Evolutionary conservation across 37 sponge, comb jelly and placozoan species (phyloP).

Genomic region (Cladorhizidae sp.): DNA sequence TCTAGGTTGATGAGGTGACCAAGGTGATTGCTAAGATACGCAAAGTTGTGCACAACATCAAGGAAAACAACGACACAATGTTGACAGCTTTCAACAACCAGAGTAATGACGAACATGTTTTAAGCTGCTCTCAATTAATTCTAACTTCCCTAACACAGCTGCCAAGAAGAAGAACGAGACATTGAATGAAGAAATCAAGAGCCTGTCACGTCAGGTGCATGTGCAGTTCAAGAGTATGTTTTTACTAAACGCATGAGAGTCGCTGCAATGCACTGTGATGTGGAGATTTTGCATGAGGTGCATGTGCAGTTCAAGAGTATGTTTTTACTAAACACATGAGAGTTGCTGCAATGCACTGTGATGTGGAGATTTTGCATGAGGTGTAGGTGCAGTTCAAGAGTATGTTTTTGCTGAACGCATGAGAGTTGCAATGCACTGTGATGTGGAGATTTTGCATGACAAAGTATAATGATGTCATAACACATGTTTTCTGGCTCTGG

Average conservation of each 20-base stretch:
- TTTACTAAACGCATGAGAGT: too few species aligned
- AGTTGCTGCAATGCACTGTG: too few species aligned
- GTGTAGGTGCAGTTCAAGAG: conserved; percentile 34
- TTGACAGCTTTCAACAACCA: conserved; percentile 36
- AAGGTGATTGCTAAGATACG: neutral
- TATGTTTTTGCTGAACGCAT: too few species aligned
- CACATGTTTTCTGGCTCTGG: too few species aligned
- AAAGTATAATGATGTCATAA: too few species aligned
- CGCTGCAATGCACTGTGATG: too few species aligned
- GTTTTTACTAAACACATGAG: too few species aligned
- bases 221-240: conserved; percentile 34
- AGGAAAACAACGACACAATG: conserved; percentile 24
- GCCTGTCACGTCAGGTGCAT: conserved; percentile 30
- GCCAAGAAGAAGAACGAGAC: conserved; percentile 27
- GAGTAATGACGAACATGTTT: neutral
- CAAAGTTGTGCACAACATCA: conserved; percentile 13
- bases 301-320: conserved; percentile 32
- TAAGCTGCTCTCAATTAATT: neutral
- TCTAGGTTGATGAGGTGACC: conserved; percentile 17
- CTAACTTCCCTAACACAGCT: conserved; percentile 2
- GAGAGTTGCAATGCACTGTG: too few species aligned
- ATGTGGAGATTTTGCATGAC: too few species aligned
- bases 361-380: too few species aligned
- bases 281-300: too few species aligned
- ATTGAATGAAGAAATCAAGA: conserved; percentile 32